Base-by-base conservation (phyloP, 2,113 vertebrate species). In the Trogon surrucura region DNA sequence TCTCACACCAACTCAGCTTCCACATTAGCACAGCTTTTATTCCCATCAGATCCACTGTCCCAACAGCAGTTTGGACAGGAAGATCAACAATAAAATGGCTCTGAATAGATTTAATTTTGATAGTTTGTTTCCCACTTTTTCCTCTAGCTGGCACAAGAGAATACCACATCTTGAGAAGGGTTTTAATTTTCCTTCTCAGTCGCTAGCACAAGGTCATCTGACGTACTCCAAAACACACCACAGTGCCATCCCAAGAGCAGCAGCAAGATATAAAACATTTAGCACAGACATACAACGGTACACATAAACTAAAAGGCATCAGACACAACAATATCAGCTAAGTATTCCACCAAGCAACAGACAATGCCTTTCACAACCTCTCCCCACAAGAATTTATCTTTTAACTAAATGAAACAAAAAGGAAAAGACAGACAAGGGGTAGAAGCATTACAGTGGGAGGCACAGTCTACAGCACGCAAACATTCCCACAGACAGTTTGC, bases 61-160 rank as follows among this genome's bases (percentile, higher is more conserved):
- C 54, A 73, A 91, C 57, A 88, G 72, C 17, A 80, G 66, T 88
- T 92, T 88, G 78, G 58, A 70, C 44, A 86, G 67, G 23, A 72
- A 95, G 70, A 32, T 5, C 13, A 41, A 75, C 27, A 85, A 66
- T 16, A 69, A 94, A 72, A 78, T 32, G 47, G 38, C 60, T 85
- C 64, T 91, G 71, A 88, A 91, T 13, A 85, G 47, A 70, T 67
- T 41, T 20, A 8, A 80, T 77, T 88, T 93, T 82, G 50, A 79
- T 29, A 54, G 70, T 19, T 93, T 56, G 17, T 70, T 94, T 87
- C 66, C 48, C 58, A 74, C 8, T 13, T 93, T 80, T 67, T 82
- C 25, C 26, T 74, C 50, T 15, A 61, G 45, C 47, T 77, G 18
- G 27, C 51, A 88, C 0, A 0, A 79, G 23, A 41, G 6, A 91